Evolutionary conservation across 2,113 vertebrate species (phyloP).

Genomic region (Paradoxurus hermaphroditus): DNA sequence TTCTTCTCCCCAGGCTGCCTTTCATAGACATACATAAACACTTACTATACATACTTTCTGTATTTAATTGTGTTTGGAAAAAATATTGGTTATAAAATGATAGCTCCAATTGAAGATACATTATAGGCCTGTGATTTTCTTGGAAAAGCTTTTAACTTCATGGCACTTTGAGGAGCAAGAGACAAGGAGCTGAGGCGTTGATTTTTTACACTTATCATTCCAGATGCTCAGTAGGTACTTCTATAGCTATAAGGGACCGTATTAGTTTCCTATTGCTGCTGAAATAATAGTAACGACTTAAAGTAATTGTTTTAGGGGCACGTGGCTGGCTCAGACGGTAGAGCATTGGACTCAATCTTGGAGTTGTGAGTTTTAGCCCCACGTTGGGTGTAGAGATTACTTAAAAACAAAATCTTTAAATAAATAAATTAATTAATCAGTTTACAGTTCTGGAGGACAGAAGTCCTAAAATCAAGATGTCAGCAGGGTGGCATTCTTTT

Average conservation of each 20-base stretch:
- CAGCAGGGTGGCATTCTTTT: not conserved
- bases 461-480: not conserved
- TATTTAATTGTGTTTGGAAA: not conserved
- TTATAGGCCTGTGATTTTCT: not conserved
- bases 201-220: not conserved
- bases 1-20: not conserved
- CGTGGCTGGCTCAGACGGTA: too few species aligned
- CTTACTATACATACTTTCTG: too few species aligned
- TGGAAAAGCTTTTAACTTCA: not conserved
- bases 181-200: not conserved
- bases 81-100: constrained; percentile 3
- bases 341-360: too few species aligned
- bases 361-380: too few species aligned
- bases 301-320: not conserved
- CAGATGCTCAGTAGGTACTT: not conserved
- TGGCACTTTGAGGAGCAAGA: not conserved
- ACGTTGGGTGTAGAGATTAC: too few species aligned
- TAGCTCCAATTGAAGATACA: not conserved
- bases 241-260: not conserved
- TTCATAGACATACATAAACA: not conserved
- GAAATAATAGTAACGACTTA: not conserved
- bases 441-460: not conserved
- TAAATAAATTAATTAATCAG: not conserved
- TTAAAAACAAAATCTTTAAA: too few species aligned
- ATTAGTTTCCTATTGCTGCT: not conserved